Base-by-base conservation (phyloP, 2,113 vertebrate species). In the Melanostigma gelatinosum region DNA sequence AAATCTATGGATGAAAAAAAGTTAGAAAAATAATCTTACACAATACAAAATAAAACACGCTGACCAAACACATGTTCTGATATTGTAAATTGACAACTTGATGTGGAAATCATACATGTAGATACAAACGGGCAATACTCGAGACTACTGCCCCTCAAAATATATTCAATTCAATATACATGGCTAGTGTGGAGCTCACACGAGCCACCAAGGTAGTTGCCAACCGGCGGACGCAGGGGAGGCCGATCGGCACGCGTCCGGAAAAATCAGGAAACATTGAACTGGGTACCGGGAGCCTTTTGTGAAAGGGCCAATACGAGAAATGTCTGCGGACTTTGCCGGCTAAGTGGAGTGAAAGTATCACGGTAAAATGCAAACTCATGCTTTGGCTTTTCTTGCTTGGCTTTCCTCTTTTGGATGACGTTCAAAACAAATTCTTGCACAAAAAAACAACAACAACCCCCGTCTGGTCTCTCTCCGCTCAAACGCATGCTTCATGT, bases 311-410 rank as follows among this genome's bases (percentile, higher is more conserved):
- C 86, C 80, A 75, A 61, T 72, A 86, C 20, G 27, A 79, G 79
- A 85, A 85, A 76, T 82, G 80, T 82, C 55, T 76, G 73, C 78
- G 29, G 36, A 32, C 71, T 74, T 34, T 42, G 77, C 72, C 83
- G 63, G 71, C 66, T 77, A 86, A 77, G 78, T 72, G 84, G 85
- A 87, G 81, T 61, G 67, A 82, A 89, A 88, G 85, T 75, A 81
- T 75, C 84, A 81, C 77, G 80, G 89, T 85, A 85, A 58, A 32
- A 92, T 92, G 87, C 92, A 91, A 90, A 93, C 81, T 90, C 93
- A 93, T 94, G 94, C 94, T 94, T 94, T 94, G 93, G 92, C 91
- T 92, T 92, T 67, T 86, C 82, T 85, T 74, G 88, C 82, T 90
- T 70, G 62, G 72, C 88, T 79, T 83, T 27, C 80, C 80, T 84